phyloP scores from a whole-genome alignment of 2,113 vertebrate species.

The Calyptomena viridis region DNA sequence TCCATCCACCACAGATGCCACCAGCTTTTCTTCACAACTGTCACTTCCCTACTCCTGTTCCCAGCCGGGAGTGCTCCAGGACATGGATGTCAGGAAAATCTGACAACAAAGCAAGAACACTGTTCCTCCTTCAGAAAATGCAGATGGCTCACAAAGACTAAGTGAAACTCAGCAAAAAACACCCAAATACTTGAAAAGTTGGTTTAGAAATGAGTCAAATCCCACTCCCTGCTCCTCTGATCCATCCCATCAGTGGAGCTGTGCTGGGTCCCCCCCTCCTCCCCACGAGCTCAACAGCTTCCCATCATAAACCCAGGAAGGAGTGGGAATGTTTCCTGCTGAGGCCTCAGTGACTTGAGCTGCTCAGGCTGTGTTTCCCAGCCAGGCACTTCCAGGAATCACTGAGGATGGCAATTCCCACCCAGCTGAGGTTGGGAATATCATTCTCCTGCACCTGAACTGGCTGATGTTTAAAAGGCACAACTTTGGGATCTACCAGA shows the following conservation, averaged over 20 bases:
- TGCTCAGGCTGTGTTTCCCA: background rate
- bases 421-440: background rate
- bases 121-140: background rate
- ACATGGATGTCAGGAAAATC: background rate
- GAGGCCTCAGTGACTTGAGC: background rate
- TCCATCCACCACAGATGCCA: background rate
- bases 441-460: background rate
- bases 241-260: background rate
- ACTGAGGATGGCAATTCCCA: background rate
- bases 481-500: background rate
- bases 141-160: background rate
- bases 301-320: fast-evolving
- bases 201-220: background rate
- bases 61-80: background rate
- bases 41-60: background rate
- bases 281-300: background rate
- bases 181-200: background rate
- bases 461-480: background rate
- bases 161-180: background rate
- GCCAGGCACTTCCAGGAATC: background rate
- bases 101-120: background rate
- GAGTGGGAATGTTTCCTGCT: background rate
- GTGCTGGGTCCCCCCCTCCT: background rate
- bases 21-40: background rate
- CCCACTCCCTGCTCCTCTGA: too few species aligned